These are phyloP conservation scores for Danio choprae DNA, from an alignment of 2,797 vertebrate species.

Conservation along the genomic window DNA sequence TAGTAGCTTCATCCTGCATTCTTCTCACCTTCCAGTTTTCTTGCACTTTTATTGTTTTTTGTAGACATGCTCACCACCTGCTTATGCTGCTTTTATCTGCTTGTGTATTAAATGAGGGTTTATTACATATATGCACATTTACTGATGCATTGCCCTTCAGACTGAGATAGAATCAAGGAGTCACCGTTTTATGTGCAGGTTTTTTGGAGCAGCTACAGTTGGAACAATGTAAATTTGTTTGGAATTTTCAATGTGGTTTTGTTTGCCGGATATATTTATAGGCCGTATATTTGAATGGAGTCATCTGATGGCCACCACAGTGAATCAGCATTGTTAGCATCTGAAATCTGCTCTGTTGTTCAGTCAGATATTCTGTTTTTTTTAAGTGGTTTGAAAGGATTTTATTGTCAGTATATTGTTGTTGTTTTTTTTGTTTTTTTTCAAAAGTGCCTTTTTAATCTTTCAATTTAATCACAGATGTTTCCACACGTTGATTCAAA, in stretches of 20 bases:
- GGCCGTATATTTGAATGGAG: neutral
- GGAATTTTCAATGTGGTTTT: neutral
- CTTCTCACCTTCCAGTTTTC: conserved; percentile 12
- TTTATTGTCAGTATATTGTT: neutral
- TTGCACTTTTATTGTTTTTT: conserved; percentile 29
- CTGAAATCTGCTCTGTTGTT: neutral
- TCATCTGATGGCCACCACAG: neutral
- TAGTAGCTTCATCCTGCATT: conserved; percentile 12
- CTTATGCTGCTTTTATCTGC: conserved; percentile 9
- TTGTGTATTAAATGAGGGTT: conserved; percentile 12
- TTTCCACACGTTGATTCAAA: neutral
- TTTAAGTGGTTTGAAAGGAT: neutral
- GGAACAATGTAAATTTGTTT: neutral
- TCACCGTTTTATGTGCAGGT: neutral
- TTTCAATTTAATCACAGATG: neutral
- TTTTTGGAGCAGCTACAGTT: neutral
- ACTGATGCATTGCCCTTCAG: conserved; percentile 37
- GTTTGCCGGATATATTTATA: neutral
- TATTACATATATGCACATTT: conserved; percentile 33
- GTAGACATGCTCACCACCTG: conserved; percentile 41
- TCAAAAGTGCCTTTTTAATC: neutral
- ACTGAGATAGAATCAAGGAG: conserved; percentile 18
- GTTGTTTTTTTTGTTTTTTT: too few species aligned
- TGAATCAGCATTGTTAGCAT: conserved; percentile 12
- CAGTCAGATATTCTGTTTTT: neutral